Base-by-base conservation (phyloP, 92 coral and sea anemone genomes). In the Epizoanthus rinbou region DNA sequence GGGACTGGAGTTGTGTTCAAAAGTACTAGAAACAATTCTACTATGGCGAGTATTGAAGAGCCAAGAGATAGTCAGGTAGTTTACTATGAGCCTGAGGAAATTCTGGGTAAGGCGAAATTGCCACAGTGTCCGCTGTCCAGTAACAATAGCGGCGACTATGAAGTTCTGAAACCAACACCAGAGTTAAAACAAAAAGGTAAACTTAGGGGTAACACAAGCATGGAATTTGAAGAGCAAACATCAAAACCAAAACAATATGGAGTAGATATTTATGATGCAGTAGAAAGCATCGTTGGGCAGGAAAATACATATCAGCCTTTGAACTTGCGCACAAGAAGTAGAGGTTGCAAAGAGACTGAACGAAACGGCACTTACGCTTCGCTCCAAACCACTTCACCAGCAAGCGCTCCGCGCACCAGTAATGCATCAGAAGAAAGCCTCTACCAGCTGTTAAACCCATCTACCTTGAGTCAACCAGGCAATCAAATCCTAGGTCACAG, bases 281-380 rank as follows among this genome's bases (percentile, higher is more conserved):
- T 21, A 3, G 65, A 53, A 11, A 41, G 45, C 8, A 75, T 57
- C 25, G 11, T 60, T 17, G 33, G 13, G 37, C 21, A 1, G 21
- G 82, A 62, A 54, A 62, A 62, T 22, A 39, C 23, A 60, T 78
- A 78, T 63, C 82, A 78, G 69, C 22, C 56, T 19, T 69, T 78
- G 19, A 43, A 41, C 33, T n/a, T 19, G 16, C 18, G 41, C 41
- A 62, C 39, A 60, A 11, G 39, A 14, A 35, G 22, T 31, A 22
- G 57, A 19, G n/a, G 21, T 10, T 17, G 8, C 35, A 78, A 18
- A n/a, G 66, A 23, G 17, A 43, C 21, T 28, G 18, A 35, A 41
- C 22, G 35, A 37, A 78, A 43, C n/a, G 3, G 69, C 24, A 41
- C 9, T 63, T 78, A 78, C 16, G 69, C 82, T 43, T 78, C 82